Evolutionary conservation across 2,113 vertebrate genomes (phyloP).

Genomic region (Tachysurus fulvidraco): DNA sequence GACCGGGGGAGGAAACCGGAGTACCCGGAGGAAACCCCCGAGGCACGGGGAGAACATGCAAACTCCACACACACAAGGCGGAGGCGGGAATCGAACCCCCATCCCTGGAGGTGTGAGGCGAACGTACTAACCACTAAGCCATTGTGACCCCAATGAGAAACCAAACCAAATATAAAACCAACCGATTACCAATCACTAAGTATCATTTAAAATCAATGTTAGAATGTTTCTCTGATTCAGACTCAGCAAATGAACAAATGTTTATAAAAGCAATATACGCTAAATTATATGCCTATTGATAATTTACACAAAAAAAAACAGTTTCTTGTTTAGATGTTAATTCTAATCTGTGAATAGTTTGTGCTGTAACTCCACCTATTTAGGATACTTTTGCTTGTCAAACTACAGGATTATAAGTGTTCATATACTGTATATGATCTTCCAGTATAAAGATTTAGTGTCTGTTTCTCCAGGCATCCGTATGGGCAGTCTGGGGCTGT

Average conservation of each 20-base stretch:
- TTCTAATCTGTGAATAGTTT: background rate
- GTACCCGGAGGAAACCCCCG: no score
- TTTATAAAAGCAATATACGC: background rate
- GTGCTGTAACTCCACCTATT: background rate
- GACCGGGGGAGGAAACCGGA: no score
- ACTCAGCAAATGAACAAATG: background rate
- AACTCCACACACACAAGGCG: no score
- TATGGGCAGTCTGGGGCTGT: conserved; percentile 79
- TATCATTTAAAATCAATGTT: background rate
- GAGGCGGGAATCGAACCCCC: no score
- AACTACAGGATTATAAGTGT: background rate
- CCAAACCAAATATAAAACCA: background rate
- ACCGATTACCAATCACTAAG: background rate
- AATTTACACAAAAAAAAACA: background rate
- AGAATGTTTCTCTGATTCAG: background rate
- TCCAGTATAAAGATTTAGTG: background rate
- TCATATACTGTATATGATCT: background rate
- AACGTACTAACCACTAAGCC: no score
- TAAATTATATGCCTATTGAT: background rate
- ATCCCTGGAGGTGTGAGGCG: no score
- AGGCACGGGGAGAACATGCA: no score
- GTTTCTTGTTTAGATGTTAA: background rate
- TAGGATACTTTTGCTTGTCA: background rate
- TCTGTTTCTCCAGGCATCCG: conserved; percentile 69
- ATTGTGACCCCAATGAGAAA: no score